Evolutionary conservation across 2,888 invertebrate genomes (phyloP).

Genomic region (Phyllotreta cruciferae): DNA sequence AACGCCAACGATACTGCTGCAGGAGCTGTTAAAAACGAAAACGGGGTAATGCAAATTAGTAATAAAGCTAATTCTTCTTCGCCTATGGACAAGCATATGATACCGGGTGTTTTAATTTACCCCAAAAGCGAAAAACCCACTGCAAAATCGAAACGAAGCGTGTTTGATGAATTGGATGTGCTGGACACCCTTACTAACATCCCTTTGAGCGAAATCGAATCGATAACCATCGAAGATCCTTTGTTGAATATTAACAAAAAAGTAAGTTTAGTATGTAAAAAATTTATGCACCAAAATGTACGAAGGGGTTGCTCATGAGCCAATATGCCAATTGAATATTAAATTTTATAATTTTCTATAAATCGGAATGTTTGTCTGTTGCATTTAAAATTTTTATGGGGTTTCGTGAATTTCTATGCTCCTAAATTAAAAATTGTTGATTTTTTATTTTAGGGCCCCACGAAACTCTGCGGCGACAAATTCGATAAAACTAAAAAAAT

Average conservation of each 20-base stretch:
- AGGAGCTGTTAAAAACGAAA: constrained; percentile 10
- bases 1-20: neutral
- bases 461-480: no score
- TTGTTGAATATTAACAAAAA: constrained; percentile 15
- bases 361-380: no score
- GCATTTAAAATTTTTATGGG: no score
- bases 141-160: constrained; percentile 28
- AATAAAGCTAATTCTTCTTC: neutral
- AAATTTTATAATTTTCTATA: no score
- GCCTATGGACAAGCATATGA: constrained; percentile 26
- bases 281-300: neutral
- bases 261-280: no score
- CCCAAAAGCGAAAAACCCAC: constrained; percentile 27
- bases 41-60: neutral
- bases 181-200: neutral
- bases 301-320: no score
- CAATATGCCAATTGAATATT: no score
- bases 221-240: constrained; percentile 15
- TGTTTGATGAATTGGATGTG: constrained; percentile 10
- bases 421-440: no score
- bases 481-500: no score
- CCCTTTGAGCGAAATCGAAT: neutral
- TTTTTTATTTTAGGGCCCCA: no score
- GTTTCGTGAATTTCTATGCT: no score
- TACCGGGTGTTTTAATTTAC: constrained; percentile 45